Evolutionary conservation across 2,113 vertebrate species (phyloP).

Genomic region (Gymnocephalus cernua): DNA sequence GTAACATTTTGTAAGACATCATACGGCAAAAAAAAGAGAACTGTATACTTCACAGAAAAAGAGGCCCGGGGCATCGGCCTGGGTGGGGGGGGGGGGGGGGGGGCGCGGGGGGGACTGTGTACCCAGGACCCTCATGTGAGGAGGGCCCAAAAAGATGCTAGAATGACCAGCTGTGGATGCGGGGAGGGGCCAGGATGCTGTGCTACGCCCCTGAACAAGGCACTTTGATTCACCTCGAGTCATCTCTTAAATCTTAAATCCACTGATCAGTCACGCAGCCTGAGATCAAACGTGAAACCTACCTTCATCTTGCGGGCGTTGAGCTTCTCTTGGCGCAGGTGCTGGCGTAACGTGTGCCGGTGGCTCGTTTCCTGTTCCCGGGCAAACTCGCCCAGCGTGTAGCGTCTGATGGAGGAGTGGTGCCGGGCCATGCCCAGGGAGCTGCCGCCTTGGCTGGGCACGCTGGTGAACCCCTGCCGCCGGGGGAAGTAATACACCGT

Average conservation of each 20-base stretch:
- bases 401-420: conserved; percentile 92
- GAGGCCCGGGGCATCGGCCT: too few relatives aligned
- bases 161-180: too few relatives aligned
- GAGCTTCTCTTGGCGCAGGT: conserved; percentile 96
- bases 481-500: conserved; percentile 97
- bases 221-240: neutral
- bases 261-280: neutral
- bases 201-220: too few relatives aligned
- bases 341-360: conserved; percentile 90
- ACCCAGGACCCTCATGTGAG: too few relatives aligned
- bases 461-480: conserved; percentile 98
- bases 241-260: neutral
- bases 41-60: too few relatives aligned
- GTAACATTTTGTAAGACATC: neutral
- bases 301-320: conserved; percentile 97
- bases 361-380: conserved; percentile 94
- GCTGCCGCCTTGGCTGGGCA: conserved; percentile 98
- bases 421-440: conserved; percentile 96
- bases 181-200: too few relatives aligned
- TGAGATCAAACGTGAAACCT: neutral
- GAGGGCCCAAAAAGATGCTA: too few relatives aligned
- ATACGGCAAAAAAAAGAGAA: too few relatives aligned
- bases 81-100: too few relatives aligned
- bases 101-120: too few relatives aligned
- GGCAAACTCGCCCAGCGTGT: conserved; percentile 97